Conservation (phyloP, 1,140 invertebrate species). For the Lepidotrigona ventralis region DNA sequence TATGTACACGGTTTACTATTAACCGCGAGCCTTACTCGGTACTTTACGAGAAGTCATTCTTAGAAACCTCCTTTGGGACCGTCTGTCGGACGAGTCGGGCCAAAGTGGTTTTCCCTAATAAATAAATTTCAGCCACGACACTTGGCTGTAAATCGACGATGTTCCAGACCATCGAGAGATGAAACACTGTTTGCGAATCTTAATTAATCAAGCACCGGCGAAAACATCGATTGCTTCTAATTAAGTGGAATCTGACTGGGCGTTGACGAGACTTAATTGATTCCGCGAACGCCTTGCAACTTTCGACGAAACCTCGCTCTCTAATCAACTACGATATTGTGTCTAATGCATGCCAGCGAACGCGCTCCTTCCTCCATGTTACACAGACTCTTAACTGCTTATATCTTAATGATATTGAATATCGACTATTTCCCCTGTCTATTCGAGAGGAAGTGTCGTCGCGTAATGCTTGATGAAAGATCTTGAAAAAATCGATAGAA, state of each 20-base stretch:
- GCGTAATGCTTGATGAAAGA: not conserved
- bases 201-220: conserved; percentile 8
- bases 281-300: conserved; percentile 13
- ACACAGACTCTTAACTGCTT: not conserved
- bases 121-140: not conserved
- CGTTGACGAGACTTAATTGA: conserved; percentile 23
- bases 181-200: conserved; percentile 18
- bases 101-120: not conserved
- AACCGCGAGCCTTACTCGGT: not conserved
- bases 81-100: not conserved
- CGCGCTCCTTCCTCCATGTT: not conserved
- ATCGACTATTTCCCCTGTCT: not conserved
- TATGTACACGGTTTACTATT: not conserved
- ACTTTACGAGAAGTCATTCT: conserved; percentile 2
- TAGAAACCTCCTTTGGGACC: not conserved
- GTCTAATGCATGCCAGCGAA: not conserved
- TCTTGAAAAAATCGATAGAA: too few species aligned
- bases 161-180: not conserved
- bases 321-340: not conserved
- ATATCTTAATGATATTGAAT: not conserved
- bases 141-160: not conserved
- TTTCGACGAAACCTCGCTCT: not conserved
- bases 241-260: conserved; percentile 3
- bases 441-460: not conserved
- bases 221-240: conserved; percentile 11